Evolutionary conservation across 2,888 invertebrate species (phyloP).

Genomic region (Fabriciana adippe): DNA sequence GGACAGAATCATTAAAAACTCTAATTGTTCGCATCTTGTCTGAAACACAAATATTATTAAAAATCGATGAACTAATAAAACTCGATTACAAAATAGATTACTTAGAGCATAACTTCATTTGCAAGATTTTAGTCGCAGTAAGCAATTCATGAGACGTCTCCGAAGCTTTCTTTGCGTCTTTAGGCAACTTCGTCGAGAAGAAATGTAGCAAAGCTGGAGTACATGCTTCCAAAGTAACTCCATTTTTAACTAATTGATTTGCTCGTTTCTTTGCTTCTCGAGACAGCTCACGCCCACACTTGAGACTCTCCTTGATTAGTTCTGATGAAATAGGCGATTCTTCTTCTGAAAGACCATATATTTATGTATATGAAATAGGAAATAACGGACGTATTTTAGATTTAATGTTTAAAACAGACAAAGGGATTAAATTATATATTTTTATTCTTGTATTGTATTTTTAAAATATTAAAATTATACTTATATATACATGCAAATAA

Average conservation of each 20-base stretch:
- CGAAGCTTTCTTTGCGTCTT: slow-evolving; percentile 61
- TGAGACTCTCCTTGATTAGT: slow-evolving; percentile 76
- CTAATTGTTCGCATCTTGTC: background rate
- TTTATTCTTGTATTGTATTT: background rate
- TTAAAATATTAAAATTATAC: background rate
- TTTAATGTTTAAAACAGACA: too few species aligned
- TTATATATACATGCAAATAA: background rate
- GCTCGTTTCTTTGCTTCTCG: slow-evolving; percentile 59
- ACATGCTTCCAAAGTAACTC: slow-evolving; percentile 59
- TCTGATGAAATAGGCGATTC: slow-evolving; percentile 78
- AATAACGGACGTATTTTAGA: too few species aligned
- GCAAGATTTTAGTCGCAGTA: slow-evolving; percentile 69
- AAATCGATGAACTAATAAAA: background rate
- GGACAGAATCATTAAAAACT: too few species aligned
- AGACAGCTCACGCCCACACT: slow-evolving; percentile 64
- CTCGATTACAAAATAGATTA: slow-evolving; percentile 39
- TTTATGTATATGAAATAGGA: too few species aligned
- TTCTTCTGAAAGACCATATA: slow-evolving; percentile 57
- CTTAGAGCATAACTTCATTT: slow-evolving; percentile 66
- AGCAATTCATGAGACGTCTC: slow-evolving; percentile 68
- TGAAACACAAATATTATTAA: background rate
- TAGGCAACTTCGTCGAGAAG: slow-evolving; percentile 59
- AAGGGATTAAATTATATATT: too few species aligned
- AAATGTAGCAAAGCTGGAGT: slow-evolving; percentile 67
- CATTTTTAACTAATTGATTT: slow-evolving; percentile 62